Conservation (phyloP, 2,888 invertebrate genomes). For the Panopea generosa region DNA sequence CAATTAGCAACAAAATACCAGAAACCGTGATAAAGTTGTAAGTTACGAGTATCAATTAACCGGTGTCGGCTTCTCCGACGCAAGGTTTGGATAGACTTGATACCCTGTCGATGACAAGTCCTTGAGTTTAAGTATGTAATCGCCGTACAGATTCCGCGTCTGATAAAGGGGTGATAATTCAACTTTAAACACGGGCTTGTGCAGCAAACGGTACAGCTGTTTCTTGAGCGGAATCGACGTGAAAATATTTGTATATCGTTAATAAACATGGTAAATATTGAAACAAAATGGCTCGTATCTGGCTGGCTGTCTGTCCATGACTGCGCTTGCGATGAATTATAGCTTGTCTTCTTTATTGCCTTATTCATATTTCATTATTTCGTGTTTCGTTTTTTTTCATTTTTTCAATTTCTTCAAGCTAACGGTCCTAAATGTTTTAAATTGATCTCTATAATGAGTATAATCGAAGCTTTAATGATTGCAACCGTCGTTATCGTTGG, state of each 20-base stretch:
- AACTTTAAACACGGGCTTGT: slow-evolving; percentile 30
- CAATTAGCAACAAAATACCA: slow-evolving; percentile 36
- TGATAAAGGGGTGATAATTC: slow-evolving; percentile 33
- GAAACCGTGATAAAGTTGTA: slow-evolving; percentile 35
- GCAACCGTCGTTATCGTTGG: too few species aligned
- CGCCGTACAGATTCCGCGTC: background rate
- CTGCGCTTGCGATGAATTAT: too few species aligned
- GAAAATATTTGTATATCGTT: slow-evolving; percentile 48
- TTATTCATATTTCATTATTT: too few species aligned
- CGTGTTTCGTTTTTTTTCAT: too few species aligned
- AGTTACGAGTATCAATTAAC: slow-evolving; percentile 44
- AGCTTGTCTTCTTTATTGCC: too few species aligned
- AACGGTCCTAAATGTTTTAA: too few species aligned
- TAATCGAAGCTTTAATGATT: too few species aligned
- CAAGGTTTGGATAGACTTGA: slow-evolving; percentile 14
- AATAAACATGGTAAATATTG: slow-evolving; percentile 52
- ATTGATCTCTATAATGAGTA: too few species aligned
- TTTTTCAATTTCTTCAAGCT: too few species aligned
- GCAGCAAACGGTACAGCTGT: slow-evolving; percentile 44
- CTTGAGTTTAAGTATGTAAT: background rate
- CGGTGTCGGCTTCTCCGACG: slow-evolving; percentile 38
- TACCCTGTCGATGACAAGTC: background rate
- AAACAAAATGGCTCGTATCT: too few species aligned
- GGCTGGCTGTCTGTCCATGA: too few species aligned
- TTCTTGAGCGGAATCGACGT: slow-evolving; percentile 11